Base-by-base conservation (phyloP, 2,113 vertebrate species). In the Amblyornis subalaris region DNA sequence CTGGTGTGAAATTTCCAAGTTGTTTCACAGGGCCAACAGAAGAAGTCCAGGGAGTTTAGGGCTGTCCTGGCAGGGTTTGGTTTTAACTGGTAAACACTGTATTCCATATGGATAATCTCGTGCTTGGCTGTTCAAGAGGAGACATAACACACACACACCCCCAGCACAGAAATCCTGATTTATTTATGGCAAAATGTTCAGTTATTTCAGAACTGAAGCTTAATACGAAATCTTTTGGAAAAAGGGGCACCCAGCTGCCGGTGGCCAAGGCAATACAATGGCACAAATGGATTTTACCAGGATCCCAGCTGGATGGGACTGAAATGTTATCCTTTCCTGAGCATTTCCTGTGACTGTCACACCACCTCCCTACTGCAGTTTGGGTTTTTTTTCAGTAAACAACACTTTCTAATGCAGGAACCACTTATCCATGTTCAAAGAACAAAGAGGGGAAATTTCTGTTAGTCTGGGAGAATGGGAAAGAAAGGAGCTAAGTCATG, bases 91-190 rank as follows among this genome's bases (percentile, higher is more conserved):
- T 17, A 58, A 79, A 45, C 9, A 31, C 22, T 12, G 2, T 38
- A 26, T 33, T 75, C 18, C 0, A 0, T 47, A 53, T 14, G 7
- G 31, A 45, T 35, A 18, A 2, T 61, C 14, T 54, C 14, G 24
- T 72, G 14, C 35, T 73, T 67, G 6, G 53, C 61, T 51, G 24
- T 55, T 60, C 28, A 44, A 25, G 9, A 35, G 2, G 10, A 5
- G 1, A 29, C 2, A 74, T 74, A 80, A 44, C 6, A 7, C 23
- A 31, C 14, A 74, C 23, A 45, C 31, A n/a, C 23, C 25, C 6
- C 20, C 51, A 10, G 33, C 11, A 50, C 13, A 20, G 28, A 25
- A 67, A 18, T 33, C 7, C 7, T 60, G 2, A 36, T 51, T 66
- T 67, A 67, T 47, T 22, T 48, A 35, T 3, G 44, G 17, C 14